A percentile compares a stretch with the other conserved stretches of the same genome.
phyloP scores from a whole-genome alignment of 2,797 vertebrate genomes.

The Gallinago solitaria region DNA sequence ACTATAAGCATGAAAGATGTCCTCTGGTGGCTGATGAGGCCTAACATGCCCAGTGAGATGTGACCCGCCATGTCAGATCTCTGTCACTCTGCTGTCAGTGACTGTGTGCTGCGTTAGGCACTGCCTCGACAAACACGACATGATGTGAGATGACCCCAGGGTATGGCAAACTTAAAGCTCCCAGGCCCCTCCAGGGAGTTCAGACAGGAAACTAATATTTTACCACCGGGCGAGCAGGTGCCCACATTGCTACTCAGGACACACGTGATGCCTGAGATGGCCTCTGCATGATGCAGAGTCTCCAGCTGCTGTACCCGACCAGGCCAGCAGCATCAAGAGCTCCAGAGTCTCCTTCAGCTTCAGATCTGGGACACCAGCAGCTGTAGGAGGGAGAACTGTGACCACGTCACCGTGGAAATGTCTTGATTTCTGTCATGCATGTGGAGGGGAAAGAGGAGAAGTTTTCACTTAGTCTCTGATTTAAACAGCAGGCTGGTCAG shows the following conservation, averaged over 20 bases:
- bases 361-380: not conserved
- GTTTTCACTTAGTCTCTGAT: not conserved
- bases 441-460: not conserved
- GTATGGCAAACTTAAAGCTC: not conserved
- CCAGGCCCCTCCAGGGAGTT: not conserved
- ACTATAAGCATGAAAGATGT: not conserved
- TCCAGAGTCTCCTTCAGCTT: not conserved
- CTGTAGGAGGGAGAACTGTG: not conserved
- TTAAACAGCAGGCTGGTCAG: not conserved
- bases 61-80: rapidly evolving
- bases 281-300: not conserved
- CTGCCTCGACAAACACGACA: not conserved
- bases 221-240: not conserved
- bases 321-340: not conserved
- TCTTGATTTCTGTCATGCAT: rapidly evolving
- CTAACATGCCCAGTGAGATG: not conserved
- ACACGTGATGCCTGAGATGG: not conserved
- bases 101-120: not conserved
- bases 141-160: not conserved
- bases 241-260: not conserved
- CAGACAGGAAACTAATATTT: not conserved
- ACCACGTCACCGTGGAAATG: not conserved
- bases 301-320: not conserved
- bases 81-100: not conserved
- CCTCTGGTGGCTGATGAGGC: not conserved